Conservation (phyloP, 2,113 vertebrate genomes). For the Aleadryas rufinucha region DNA sequence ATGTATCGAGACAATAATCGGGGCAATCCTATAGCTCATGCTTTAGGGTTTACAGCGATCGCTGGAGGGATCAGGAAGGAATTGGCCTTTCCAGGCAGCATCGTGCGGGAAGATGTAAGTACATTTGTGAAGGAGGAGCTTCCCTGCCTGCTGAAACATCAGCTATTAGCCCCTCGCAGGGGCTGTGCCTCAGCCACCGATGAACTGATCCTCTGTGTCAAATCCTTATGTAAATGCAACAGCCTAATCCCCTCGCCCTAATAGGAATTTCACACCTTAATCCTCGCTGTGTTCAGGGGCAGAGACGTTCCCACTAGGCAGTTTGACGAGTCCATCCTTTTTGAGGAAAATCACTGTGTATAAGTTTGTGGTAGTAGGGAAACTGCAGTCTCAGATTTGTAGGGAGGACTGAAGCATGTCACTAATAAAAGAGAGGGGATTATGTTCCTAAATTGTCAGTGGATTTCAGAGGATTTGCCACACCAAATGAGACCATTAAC, state of each 20-base stretch:
- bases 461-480: conserved; percentile 42
- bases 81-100: not conserved
- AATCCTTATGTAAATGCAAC: conserved; percentile 41
- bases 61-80: not conserved
- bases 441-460: not conserved
- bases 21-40: not conserved
- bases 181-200: not conserved
- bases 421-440: not conserved
- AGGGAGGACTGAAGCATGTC: not conserved
- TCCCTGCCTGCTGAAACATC: not conserved
- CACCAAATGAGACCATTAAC: not conserved
- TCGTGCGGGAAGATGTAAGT: not conserved
- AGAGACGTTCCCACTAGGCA: not conserved
- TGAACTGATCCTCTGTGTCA: conserved; percentile 1
- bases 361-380: not conserved
- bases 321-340: not conserved
- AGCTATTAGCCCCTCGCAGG: not conserved
- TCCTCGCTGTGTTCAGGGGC: not conserved
- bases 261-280: conserved; percentile 55
- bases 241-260: conserved; percentile 26
- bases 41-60: not conserved
- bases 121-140: not conserved
- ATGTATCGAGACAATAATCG: not conserved
- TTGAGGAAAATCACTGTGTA: not conserved
- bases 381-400: not conserved